phyloP scores from a whole-genome alignment of 92 coral and sea anemone genomes.

The Blastomussa wellsi region DNA sequence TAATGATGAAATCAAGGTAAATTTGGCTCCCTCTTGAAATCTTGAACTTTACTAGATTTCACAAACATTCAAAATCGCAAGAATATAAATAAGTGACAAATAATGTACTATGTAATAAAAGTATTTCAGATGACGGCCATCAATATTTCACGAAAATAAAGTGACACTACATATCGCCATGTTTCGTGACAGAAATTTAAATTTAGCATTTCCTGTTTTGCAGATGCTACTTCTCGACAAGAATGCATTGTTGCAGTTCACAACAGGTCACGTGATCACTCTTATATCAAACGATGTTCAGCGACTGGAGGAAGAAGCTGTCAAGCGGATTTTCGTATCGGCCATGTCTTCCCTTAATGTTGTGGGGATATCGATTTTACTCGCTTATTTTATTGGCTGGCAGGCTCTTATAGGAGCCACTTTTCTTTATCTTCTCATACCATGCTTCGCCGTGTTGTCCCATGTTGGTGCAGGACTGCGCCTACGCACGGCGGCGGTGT shows the following conservation, averaged over 20 bases:
- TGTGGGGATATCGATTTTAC: neutral
- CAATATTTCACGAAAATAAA: no score
- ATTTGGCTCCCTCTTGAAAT: no score
- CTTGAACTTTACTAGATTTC: no score
- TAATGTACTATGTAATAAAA: no score
- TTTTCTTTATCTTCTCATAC: neutral
- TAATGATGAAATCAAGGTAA: no score
- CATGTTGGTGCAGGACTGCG: neutral
- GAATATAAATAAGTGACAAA: no score
- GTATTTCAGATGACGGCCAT: no score
- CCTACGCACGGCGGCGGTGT: constrained; percentile 2
- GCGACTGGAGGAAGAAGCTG: neutral
- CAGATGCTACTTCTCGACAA: constrained; percentile 3
- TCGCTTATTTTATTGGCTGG: constrained; percentile 14
- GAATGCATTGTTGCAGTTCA: neutral
- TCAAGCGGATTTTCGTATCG: neutral
- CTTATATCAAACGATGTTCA: constrained; percentile 6
- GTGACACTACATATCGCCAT: no score
- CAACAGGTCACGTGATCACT: constrained; percentile 2
- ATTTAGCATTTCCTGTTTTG: neutral
- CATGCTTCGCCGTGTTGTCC: neutral
- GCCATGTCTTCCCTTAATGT: neutral
- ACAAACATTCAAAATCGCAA: no score
- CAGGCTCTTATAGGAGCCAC: constrained; percentile 11
- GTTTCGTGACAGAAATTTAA: neutral